Evolutionary conservation across 1,140 invertebrate species (phyloP).

Genomic region (Trachymyrmex cornetzi): DNA sequence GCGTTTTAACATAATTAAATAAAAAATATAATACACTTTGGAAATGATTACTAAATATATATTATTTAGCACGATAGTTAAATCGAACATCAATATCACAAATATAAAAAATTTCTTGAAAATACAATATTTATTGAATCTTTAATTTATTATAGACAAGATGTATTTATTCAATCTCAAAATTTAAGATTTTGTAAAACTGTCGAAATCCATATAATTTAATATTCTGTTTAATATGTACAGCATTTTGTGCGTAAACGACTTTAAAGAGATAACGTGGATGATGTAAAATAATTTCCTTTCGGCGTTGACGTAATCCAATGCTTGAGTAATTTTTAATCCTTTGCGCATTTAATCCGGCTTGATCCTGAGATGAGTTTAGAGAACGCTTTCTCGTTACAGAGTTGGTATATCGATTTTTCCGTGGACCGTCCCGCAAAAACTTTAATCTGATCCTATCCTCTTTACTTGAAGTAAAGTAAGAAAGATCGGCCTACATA

Average conservation of each 20-base stretch:
- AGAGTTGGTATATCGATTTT: constrained; percentile 64
- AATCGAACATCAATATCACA: not conserved
- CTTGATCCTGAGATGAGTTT: constrained; percentile 48
- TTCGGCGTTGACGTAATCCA: not conserved
- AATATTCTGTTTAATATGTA: not conserved
- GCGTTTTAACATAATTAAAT: not conserved
- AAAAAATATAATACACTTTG: not conserved
- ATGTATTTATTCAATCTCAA: not conserved
- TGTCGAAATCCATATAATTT: not conserved
- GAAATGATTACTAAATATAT: constrained; percentile 1
- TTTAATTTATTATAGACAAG: not conserved
- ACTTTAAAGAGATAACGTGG: not conserved
- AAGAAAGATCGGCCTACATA: constrained; percentile 31
- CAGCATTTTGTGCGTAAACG: not conserved
- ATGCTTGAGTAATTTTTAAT: constrained; percentile 69
- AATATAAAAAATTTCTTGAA: not conserved
- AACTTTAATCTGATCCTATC: constrained; percentile 54
- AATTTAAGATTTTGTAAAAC: not conserved
- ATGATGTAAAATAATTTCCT: constrained; percentile 37
- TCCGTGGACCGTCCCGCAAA: constrained; percentile 27
- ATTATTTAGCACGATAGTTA: not conserved
- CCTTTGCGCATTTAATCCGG: constrained; percentile 59
- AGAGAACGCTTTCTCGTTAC: constrained; percentile 43
- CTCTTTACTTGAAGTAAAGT: constrained; percentile 19
- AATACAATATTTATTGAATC: not conserved